Conservation (phyloP, 2,113 vertebrate genomes). For the Aleadryas rufinucha region DNA sequence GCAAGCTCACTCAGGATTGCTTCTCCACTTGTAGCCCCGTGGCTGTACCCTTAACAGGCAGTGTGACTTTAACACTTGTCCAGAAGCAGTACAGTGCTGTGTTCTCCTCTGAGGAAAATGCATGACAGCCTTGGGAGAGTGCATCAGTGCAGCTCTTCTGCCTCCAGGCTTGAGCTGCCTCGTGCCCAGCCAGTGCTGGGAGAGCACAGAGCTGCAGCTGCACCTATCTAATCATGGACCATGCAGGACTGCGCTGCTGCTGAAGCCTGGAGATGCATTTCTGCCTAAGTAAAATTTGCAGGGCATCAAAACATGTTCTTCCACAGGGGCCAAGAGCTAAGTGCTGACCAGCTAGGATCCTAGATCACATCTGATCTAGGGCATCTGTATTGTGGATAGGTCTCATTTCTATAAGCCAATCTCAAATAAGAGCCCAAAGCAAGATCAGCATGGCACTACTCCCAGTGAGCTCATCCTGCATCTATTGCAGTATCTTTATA, state of each 20-base stretch:
- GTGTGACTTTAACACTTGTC: rapidly evolving
- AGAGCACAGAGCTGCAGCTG: neutral
- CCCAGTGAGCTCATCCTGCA: neutral
- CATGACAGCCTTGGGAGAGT: neutral
- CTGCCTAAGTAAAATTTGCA: neutral
- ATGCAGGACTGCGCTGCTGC: neutral
- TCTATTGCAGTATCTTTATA: neutral
- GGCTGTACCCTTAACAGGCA: neutral
- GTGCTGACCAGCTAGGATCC: neutral
- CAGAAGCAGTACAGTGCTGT: neutral
- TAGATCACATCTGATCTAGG: neutral
- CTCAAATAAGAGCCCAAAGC: neutral
- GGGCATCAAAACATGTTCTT: neutral
- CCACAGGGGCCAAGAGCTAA: neutral
- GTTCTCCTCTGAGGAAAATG: rapidly evolving
- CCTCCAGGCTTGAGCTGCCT: neutral
- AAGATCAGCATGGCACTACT: neutral
- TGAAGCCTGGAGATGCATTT: neutral
- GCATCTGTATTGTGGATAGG: neutral
- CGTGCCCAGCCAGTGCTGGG: neutral
- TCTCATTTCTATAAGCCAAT: neutral
- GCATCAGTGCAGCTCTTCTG: neutral
- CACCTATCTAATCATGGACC: rapidly evolving
- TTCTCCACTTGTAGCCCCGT: neutral
- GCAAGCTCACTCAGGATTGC: neutral